Evolutionary conservation across 2,797 vertebrate species (phyloP).

Genomic region (Otolemur crassicaudatus): DNA sequence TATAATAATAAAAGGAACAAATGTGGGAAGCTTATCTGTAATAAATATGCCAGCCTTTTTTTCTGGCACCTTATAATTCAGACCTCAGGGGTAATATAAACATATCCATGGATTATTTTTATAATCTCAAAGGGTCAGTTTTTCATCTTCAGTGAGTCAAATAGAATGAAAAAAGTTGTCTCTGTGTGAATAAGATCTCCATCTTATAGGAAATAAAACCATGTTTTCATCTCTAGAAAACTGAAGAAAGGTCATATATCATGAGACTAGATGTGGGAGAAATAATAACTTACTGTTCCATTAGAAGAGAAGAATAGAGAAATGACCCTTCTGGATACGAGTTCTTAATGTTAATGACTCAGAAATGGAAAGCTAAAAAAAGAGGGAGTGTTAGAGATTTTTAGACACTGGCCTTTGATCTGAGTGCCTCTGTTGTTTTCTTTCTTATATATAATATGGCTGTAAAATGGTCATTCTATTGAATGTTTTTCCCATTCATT

Average conservation of each 20-base stretch:
- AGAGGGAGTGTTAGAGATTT: background rate
- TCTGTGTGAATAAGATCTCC: conserved; percentile 22
- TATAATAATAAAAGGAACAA: conserved; percentile 49
- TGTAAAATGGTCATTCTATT: background rate
- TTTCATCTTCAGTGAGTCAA: conserved; percentile 59
- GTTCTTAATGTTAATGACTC: conserved; percentile 37
- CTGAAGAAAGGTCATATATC: conserved; percentile 18
- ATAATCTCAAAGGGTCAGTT: conserved; percentile 68
- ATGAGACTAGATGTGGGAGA: conserved; percentile 27
- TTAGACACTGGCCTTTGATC: background rate
- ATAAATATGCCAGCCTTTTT: conserved; percentile 52
- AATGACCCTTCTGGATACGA: conserved; percentile 28
- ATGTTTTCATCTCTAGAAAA: conserved; percentile 43
- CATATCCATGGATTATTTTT: conserved; percentile 56
- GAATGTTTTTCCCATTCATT: background rate
- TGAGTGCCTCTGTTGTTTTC: background rate
- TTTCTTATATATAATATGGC: background rate
- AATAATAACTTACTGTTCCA: background rate
- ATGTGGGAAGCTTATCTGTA: background rate
- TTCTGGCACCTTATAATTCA: conserved; percentile 25
- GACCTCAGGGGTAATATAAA: conserved; percentile 46
- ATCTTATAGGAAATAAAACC: conserved; percentile 56
- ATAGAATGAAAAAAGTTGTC: conserved; percentile 52
- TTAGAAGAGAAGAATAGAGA: conserved; percentile 6
- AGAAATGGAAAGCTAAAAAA: background rate